Conservation (phyloP, 2,113 vertebrate species). For the Naja naja region DNA sequence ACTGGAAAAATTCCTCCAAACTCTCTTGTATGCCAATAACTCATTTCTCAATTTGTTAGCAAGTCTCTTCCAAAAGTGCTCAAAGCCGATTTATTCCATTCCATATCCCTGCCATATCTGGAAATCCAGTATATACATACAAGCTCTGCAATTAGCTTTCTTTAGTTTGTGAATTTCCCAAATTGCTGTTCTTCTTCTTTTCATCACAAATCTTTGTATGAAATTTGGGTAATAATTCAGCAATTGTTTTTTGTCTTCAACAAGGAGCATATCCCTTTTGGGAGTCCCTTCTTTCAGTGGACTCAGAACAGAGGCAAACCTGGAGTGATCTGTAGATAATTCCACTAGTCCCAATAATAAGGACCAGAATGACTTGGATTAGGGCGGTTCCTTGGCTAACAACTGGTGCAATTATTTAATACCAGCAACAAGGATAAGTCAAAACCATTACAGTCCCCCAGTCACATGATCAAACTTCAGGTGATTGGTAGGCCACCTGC, state of each 20-base stretch:
- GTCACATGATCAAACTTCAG: background rate
- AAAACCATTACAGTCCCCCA: background rate
- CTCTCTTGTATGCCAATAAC: background rate
- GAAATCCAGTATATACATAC: background rate
- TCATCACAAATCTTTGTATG: background rate
- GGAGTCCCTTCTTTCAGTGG: background rate
- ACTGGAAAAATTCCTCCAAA: background rate
- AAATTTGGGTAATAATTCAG: background rate
- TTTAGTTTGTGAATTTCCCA: background rate
- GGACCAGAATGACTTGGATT: background rate
- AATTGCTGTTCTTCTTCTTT: background rate
- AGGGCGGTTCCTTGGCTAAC: background rate
- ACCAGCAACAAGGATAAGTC: background rate
- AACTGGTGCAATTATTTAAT: background rate
- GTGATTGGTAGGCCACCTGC: background rate
- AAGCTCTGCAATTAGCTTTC: background rate
- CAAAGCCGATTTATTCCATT: background rate
- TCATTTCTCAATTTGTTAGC: background rate
- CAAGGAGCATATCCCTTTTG: background rate
- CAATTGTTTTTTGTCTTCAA: background rate
- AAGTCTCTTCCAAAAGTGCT: background rate
- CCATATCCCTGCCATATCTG: background rate
- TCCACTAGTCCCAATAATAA: background rate
- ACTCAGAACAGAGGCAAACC: background rate
- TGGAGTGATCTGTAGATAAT: background rate